Evolutionary conservation across 2,797 vertebrate species (phyloP).

Genomic region (Melanotaenia pygmaea): DNA sequence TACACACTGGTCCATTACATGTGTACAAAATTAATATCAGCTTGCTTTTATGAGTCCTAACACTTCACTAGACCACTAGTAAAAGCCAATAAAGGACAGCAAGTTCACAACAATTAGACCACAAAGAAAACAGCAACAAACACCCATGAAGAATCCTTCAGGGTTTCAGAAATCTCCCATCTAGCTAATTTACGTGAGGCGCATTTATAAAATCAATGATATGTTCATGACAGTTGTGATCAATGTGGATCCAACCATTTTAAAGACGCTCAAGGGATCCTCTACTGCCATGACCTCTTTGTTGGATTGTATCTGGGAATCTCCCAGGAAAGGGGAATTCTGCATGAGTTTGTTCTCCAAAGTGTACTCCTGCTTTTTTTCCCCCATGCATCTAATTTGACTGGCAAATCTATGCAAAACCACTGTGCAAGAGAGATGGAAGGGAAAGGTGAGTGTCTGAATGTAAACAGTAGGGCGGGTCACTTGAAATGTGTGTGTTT

Average conservation of each 20-base stretch:
- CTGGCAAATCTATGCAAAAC: constrained; percentile 78
- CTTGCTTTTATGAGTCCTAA: not conserved
- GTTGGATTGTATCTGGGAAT: constrained; percentile 44
- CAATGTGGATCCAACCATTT: not conserved
- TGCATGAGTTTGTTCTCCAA: constrained; percentile 39
- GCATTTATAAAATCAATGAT: not conserved
- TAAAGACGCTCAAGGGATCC: not conserved
- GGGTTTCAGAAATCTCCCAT: constrained; percentile 14
- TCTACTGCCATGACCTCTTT: constrained; percentile 5
- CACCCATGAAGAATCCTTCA: not conserved
- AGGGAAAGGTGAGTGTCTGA: constrained; percentile 16
- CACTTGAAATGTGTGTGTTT: not conserved
- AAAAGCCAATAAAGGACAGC: not conserved
- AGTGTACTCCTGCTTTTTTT: constrained; percentile 36
- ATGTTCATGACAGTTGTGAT: not conserved
- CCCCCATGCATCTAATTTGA: constrained; percentile 66
- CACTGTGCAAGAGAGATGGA: constrained; percentile 17
- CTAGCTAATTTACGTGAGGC: not conserved
- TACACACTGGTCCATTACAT: not conserved
- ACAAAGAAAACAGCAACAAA: constrained; percentile 23
- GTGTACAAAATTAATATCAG: not conserved
- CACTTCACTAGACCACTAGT: not conserved
- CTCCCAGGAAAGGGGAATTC: constrained; percentile 59
- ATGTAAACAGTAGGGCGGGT: constrained; percentile 30
- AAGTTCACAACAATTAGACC: constrained; percentile 1